A percentile compares a stretch with the other conserved stretches of the same genome.
Conservation (phyloP, 1,140 invertebrate genomes). For the Eupeodes corollae region DNA sequence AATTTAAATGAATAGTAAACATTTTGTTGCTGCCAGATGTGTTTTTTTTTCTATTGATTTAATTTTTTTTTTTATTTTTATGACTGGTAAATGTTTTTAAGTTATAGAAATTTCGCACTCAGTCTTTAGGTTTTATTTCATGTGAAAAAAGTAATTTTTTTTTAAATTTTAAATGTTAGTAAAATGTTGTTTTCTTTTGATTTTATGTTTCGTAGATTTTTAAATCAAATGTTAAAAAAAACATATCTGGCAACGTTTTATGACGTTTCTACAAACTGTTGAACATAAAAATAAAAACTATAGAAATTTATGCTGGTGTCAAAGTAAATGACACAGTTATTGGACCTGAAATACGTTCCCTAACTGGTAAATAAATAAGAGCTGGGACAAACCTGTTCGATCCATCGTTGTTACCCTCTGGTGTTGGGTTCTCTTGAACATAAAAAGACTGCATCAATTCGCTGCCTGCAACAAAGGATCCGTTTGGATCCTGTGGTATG, state of each 20-base stretch:
- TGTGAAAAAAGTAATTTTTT: too few relatives aligned
- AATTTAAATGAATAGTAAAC: slow-evolving; percentile 10
- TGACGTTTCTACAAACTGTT: too few relatives aligned
- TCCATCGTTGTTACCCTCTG: too few relatives aligned
- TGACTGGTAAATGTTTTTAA: slow-evolving; percentile 32
- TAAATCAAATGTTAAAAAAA: too few relatives aligned
- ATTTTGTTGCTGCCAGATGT: slow-evolving; percentile 4
- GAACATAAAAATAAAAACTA: not conserved
- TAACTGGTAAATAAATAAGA: slow-evolving; percentile 82
- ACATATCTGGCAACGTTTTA: too few relatives aligned
- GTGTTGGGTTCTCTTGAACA: too few relatives aligned
- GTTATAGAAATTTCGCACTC: slow-evolving; percentile 32
- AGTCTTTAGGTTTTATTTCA: slow-evolving; percentile 31
- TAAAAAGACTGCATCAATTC: slow-evolving; percentile 33
- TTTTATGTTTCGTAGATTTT: too few relatives aligned
- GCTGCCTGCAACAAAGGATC: not conserved
- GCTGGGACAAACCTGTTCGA: slow-evolving; percentile 64
- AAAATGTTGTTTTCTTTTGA: too few relatives aligned
- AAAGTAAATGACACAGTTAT: slow-evolving; percentile 83
- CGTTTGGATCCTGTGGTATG: slow-evolving; percentile 16
- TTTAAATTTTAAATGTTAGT: too few relatives aligned
- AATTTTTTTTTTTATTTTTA: slow-evolving; percentile 14
- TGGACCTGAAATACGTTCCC: slow-evolving; percentile 64
- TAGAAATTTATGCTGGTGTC: slow-evolving; percentile 61
- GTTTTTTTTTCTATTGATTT: not conserved